Conservation (phyloP, 2,797 vertebrate species). For the Chaenodraco wilsoni region DNA sequence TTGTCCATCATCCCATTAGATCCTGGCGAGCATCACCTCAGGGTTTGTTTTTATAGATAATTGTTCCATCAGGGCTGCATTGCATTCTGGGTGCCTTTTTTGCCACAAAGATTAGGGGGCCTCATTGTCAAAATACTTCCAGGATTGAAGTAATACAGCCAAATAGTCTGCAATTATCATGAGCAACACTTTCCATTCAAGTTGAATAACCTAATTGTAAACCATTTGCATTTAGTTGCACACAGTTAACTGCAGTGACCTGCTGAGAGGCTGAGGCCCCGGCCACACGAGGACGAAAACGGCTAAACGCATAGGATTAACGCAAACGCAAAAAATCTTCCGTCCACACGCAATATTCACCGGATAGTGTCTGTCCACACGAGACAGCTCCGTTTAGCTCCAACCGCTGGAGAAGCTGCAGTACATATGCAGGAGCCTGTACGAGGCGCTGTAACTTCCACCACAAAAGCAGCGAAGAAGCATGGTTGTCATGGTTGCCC, state of each 20-base stretch:
- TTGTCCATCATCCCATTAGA: constrained; percentile 58
- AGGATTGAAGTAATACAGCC: constrained; percentile 49
- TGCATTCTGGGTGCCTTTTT: constrained; percentile 46
- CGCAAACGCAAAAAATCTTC: too few relatives aligned
- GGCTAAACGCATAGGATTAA: too few relatives aligned
- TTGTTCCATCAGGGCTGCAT: constrained; percentile 58
- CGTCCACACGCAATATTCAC: too few relatives aligned
- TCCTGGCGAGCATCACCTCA: constrained; percentile 43
- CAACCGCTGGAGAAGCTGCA: too few relatives aligned
- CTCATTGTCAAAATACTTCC: constrained; percentile 64
- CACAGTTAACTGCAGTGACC: constrained; percentile 41
- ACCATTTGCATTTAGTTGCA: constrained; percentile 46
- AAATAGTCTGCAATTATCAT: constrained; percentile 64
- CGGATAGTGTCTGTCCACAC: too few relatives aligned
- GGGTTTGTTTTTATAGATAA: constrained; percentile 69
- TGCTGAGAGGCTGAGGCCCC: constrained; percentile 16
- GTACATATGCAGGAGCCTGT: too few relatives aligned
- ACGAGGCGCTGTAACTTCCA: too few relatives aligned
- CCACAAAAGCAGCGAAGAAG: too few relatives aligned
- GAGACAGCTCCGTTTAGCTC: too few relatives aligned
- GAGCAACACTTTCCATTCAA: constrained; percentile 73
- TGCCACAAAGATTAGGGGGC: constrained; percentile 53
- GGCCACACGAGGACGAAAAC: too few relatives aligned
- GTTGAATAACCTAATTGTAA: constrained; percentile 60
- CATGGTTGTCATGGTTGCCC: too few relatives aligned